phyloP scores from a whole-genome alignment of 2,888 invertebrate genomes.

The Syrista parreyssii region DNA sequence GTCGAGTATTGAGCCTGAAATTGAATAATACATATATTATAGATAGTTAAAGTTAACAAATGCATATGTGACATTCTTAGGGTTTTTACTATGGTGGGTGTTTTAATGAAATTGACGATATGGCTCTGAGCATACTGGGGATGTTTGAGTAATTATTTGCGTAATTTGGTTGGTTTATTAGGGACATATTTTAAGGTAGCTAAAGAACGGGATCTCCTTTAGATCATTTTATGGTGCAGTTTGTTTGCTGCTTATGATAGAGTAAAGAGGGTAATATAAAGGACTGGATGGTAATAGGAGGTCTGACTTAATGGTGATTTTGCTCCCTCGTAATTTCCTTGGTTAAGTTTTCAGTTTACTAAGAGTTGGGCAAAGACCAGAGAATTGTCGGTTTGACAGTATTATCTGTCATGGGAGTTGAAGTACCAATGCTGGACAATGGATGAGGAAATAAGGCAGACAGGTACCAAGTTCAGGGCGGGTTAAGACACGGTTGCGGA shows the following conservation, averaged over 20 bases:
- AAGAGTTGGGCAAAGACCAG: neutral
- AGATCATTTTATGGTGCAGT: neutral
- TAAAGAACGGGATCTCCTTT: neutral
- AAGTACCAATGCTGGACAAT: neutral
- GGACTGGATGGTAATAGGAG: neutral
- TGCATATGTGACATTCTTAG: neutral
- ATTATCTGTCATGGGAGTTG: neutral
- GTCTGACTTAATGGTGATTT: neutral
- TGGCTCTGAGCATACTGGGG: neutral
- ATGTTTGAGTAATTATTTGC: neutral
- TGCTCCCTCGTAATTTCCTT: neutral
- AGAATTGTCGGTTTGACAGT: neutral
- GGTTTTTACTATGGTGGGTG: neutral
- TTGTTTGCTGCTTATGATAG: neutral
- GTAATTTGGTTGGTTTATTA: neutral
- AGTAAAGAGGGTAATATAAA: neutral
- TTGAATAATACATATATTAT: neutral
- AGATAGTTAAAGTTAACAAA: neutral
- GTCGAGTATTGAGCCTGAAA: neutral
- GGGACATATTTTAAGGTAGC: neutral
- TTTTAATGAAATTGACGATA: neutral
- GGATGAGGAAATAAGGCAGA: neutral
- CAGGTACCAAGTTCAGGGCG: neutral
- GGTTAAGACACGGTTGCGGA: constrained; percentile 1
- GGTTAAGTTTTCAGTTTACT: neutral